Conservation (phyloP, 2,797 vertebrate species). For the Atherinosoma microstoma region DNA sequence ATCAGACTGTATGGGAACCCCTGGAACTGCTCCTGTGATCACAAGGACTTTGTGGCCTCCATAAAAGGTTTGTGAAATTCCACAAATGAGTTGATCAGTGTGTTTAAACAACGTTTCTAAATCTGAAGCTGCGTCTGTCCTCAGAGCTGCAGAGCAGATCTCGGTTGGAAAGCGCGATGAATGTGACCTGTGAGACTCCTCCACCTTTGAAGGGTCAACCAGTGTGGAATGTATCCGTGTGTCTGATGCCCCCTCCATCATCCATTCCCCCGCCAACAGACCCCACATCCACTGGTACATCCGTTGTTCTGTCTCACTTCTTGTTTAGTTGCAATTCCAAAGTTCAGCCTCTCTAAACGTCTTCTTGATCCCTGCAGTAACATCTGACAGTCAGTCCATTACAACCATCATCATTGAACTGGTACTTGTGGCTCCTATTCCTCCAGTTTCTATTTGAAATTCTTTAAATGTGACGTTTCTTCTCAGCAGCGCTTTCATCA, state of each 20-base stretch:
- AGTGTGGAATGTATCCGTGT: conserved; percentile 75
- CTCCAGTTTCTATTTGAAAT: background rate
- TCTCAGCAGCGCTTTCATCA: background rate
- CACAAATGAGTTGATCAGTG: rapidly evolving
- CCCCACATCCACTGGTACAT: conserved; percentile 4
- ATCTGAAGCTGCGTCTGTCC: conserved; percentile 6
- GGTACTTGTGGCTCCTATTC: background rate
- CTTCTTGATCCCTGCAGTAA: background rate
- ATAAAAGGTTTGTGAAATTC: conserved; percentile 65
- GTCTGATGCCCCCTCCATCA: conserved; percentile 28
- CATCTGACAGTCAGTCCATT: background rate
- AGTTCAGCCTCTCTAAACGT: background rate
- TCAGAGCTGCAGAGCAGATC: conserved; percentile 74
- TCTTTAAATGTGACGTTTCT: background rate
- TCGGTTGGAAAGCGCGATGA: conserved; percentile 59
- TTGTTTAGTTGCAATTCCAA: background rate
- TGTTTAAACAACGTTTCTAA: background rate
- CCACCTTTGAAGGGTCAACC: conserved; percentile 48
- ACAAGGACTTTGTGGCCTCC: conserved; percentile 58
- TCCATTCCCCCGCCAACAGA: background rate
- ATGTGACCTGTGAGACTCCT: conserved; percentile 74
- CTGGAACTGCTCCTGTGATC: conserved; percentile 82
- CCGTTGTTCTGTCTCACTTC: no score
- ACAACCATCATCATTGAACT: background rate
- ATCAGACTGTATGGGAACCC: conserved; percentile 77